Conservation (phyloP, 2,797 vertebrate species). For the Myotis myotis region DNA sequence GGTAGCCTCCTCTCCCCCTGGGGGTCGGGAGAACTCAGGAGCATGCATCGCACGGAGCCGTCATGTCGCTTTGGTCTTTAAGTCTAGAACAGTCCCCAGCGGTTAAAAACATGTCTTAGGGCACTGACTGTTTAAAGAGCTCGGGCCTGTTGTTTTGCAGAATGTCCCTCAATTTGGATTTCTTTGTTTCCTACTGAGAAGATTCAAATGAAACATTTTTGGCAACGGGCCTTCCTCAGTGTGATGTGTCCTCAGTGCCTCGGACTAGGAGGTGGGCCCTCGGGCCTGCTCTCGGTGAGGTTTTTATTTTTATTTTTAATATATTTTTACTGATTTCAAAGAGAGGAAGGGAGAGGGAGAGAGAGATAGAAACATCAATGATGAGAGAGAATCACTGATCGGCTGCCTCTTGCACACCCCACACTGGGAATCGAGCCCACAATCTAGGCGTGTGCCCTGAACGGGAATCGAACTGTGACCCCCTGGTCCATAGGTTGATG, state of each 20-base stretch:
- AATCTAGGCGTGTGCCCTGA: no score
- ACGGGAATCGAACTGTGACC: no score
- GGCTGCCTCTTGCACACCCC: no score
- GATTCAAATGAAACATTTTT: neutral
- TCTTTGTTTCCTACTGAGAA: neutral
- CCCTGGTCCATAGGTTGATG: no score
- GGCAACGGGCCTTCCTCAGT: neutral
- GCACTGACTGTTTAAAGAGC: neutral
- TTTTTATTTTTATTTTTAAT: neutral
- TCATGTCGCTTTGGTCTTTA: neutral
- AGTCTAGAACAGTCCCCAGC: neutral
- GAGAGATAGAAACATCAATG: no score
- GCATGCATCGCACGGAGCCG: neutral
- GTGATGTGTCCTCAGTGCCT: accelerated
- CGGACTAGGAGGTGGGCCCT: accelerated
- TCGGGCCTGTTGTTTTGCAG: neutral
- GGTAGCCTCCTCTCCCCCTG: neutral
- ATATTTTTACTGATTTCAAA: no score
- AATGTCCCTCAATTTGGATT: neutral
- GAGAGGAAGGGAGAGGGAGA: no score
- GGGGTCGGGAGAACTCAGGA: neutral
- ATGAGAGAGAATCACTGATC: no score
- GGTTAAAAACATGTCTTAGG: neutral
- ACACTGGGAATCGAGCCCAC: no score
- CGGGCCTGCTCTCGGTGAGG: accelerated